Base-by-base conservation (phyloP, 2,113 vertebrate genomes). In the Tympanuchus pallidicinctus region DNA sequence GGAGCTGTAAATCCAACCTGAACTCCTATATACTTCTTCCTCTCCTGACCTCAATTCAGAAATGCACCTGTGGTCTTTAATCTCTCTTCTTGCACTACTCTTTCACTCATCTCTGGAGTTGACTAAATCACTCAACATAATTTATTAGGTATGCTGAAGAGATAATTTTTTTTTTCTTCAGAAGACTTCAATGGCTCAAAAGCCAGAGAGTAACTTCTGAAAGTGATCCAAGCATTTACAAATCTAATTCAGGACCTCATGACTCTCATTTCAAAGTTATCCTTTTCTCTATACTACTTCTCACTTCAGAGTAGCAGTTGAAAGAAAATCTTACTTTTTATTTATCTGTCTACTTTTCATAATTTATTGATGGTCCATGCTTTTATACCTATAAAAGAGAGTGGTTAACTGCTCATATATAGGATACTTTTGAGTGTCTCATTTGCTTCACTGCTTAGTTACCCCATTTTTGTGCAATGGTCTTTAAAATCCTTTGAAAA, bases 41-140 rank as follows among this genome's bases (percentile, higher is more conserved):
- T 86, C 34, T 93, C 18, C 38, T 83, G 47, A 88, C 54, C 17
- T 88, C 50, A 67, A 57, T 78, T 84, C 61, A 84, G 34, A 63
- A 90, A 75, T n/a, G 14, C 13, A 61, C 22, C 15, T 24, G 18
- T 57, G n/a, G 4, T 89, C 11, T 91, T 71, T 64, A 82, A 87
- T 82, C 11, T 91, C 59, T 81, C 34, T 45, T 67, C 12, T 82
- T 91, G 54, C 63, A 89, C n/a, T 75, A n/a, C 28, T 85, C 22
- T 40, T 76, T 84, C 74, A 65, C 50, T 82, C 28, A 6, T 61
- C 79, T 76, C 43, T 77, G 38, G 16, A 67, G 47, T 25, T 81
- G 47, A 32, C 73, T 88, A 56, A 86, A 52, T 15, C 65, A 52
- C 30, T 86, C 60, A 78, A 64, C 34, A 47, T 0, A 75, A 47